phyloP scores from a whole-genome alignment of 2,888 invertebrate genomes.

The Apotomis capreana region DNA sequence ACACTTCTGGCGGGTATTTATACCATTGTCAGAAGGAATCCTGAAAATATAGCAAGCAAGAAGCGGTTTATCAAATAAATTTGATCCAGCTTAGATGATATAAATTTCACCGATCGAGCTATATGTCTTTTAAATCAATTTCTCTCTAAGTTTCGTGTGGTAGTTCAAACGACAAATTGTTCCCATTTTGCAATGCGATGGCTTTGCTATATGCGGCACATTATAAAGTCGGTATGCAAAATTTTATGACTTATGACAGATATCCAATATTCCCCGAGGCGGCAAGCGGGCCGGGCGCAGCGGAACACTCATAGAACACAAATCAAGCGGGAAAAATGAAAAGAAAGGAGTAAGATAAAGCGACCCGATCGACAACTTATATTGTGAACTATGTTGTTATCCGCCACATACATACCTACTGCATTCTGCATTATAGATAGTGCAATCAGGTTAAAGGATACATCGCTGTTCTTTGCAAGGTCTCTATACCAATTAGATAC shows the following conservation, averaged over 20 bases:
- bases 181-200: constrained; percentile 52
- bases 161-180: constrained; percentile 51
- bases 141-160: constrained; percentile 41
- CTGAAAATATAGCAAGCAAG: constrained; percentile 12
- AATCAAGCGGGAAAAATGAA: constrained; percentile 70
- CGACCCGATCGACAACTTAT: constrained; percentile 72
- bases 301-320: constrained; percentile 73
- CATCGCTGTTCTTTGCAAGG: no score
- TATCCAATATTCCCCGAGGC: constrained; percentile 73
- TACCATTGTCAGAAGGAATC: constrained; percentile 24
- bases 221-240: constrained; percentile 68
- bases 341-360: constrained; percentile 70
- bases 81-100: constrained; percentile 5
- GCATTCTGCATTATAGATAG: no score
- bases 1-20: constrained; percentile 50
- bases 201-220: constrained; percentile 57
- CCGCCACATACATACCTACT: no score
- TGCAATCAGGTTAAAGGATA: no score
- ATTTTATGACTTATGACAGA: constrained; percentile 75
- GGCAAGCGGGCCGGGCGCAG: constrained; percentile 59
- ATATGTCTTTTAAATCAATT: constrained; percentile 48
- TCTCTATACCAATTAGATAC: no score
- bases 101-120: constrained; percentile 22
- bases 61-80: constrained; percentile 16
- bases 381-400: constrained; percentile 69